These are phyloP conservation scores for Nothoprocta perdicaria DNA, from an alignment of 2,113 vertebrate species.

Conservation along the genomic window DNA sequence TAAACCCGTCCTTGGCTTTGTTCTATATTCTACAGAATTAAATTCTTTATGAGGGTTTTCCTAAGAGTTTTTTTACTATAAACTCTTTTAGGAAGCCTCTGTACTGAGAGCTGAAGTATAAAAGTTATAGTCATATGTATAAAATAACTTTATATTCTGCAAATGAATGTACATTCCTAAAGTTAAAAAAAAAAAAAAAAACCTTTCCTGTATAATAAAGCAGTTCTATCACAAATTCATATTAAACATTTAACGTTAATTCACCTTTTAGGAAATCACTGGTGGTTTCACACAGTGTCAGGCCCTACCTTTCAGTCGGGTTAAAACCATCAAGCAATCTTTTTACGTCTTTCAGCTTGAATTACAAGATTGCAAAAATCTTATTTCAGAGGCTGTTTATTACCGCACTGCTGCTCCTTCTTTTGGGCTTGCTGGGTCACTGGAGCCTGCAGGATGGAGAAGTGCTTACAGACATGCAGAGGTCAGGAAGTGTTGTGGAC, in stretches of 20 bases:
- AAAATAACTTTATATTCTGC: not conserved
- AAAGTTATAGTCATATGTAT: not conserved
- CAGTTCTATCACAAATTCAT: not conserved
- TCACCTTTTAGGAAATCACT: constrained; percentile 65
- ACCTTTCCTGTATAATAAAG: not conserved
- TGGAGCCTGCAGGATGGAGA: constrained; percentile 78
- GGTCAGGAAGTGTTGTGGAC: constrained; percentile 71
- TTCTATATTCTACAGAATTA: not conserved
- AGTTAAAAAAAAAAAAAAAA: constrained; percentile 23
- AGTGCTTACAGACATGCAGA: constrained; percentile 77
- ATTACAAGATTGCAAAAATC: constrained; percentile 63
- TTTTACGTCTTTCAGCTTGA: constrained; percentile 69
- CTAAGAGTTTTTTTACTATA: not conserved
- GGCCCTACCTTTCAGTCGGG: constrained; percentile 28
- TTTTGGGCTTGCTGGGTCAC: constrained; percentile 68
- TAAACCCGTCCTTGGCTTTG: not conserved
- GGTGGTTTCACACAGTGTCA: constrained; percentile 53
- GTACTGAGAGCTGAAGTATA: not conserved
- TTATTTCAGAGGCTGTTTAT: constrained; percentile 63
- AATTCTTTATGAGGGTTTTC: not conserved
- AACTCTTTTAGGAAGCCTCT: not conserved
- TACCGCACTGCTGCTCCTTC: constrained; percentile 41
- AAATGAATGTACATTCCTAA: constrained; percentile 30
- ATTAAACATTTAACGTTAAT: constrained; percentile 51
- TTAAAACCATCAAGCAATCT: constrained; percentile 64